Conservation (phyloP, 2,888 invertebrate genomes). For the Rhingia campestris region DNA sequence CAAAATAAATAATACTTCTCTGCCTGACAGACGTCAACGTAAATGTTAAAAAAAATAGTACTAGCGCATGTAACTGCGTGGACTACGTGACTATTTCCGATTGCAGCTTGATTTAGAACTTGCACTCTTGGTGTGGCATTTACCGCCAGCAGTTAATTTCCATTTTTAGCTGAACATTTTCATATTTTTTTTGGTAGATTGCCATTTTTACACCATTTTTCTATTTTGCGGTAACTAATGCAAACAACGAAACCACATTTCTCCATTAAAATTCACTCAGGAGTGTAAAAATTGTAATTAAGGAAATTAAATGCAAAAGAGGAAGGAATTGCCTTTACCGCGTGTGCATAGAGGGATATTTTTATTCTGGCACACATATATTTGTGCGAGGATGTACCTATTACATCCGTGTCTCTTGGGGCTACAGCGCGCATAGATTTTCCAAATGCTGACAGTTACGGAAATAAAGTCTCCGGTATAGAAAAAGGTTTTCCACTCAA, state of each 20-base stretch:
- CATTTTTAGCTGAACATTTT: neutral
- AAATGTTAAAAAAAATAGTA: neutral
- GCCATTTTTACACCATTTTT: conserved; percentile 3
- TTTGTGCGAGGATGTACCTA: conserved; percentile 21
- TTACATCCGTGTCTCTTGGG: conserved; percentile 9
- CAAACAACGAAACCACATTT: conserved; percentile 42
- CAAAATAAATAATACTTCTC: conserved; percentile 8
- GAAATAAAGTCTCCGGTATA: conserved; percentile 79
- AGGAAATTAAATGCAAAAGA: conserved; percentile 73
- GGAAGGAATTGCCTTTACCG: conserved; percentile 53
- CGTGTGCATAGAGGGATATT: conserved; percentile 57
- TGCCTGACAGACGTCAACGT: conserved; percentile 24
- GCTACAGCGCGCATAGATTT: conserved; percentile 77
- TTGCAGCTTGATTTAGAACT: conserved; percentile 3
- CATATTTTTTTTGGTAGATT: conserved; percentile 14
- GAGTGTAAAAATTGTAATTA: conserved; percentile 64
- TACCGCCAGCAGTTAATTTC: conserved; percentile 1
- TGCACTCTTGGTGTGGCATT: neutral
- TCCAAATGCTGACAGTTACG: conserved; percentile 79
- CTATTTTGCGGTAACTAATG: neutral
- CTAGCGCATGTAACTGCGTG: neutral
- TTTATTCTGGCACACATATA: conserved; percentile 62
- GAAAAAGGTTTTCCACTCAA: conserved; percentile 63
- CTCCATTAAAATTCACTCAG: conserved; percentile 72
- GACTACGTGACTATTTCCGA: conserved; percentile 34